These are phyloP conservation scores for Lycopodina hypogea DNA, from an alignment of 37 sponge, comb jelly and placozoan species.

Conservation along the genomic window DNA sequence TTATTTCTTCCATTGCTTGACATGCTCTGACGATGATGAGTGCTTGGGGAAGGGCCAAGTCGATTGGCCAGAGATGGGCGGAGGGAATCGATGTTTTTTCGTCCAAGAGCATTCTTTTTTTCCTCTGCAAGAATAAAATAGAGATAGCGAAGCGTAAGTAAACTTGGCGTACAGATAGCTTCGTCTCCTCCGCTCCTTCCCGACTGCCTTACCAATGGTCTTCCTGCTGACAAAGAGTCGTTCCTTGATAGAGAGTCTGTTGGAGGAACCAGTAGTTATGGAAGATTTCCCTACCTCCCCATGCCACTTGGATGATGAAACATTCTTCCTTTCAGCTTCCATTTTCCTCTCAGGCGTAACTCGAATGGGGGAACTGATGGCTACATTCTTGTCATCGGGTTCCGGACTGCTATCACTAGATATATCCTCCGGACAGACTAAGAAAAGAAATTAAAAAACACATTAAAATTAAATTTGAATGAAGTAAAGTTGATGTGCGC, in stretches of 20 bases:
- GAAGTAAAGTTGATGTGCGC: too few species aligned
- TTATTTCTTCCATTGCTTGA: not conserved
- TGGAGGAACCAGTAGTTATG: too few species aligned
- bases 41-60: slow-evolving; percentile 28
- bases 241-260: slow-evolving; percentile 21
- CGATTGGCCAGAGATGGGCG: slow-evolving; percentile 31
- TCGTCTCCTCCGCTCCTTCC: too few species aligned
- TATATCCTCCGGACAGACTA: slow-evolving; percentile 4
- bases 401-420: not conserved
- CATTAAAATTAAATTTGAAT: too few species aligned
- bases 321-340: not conserved
- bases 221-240: slow-evolving; percentile 36
- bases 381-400: not conserved
- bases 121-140: slow-evolving; percentile 6
- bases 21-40: not conserved
- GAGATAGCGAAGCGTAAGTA: not conserved
- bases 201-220: slow-evolving; percentile 16
- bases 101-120: slow-evolving; percentile 13
- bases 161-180: not conserved
- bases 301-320: not conserved
- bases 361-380: slow-evolving; percentile 34
- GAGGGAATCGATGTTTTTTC: slow-evolving; percentile 7
- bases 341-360: slow-evolving; percentile 21
- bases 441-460: not conserved
- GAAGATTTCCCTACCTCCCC: not conserved